Base-by-base conservation (phyloP, 2,797 vertebrate species). In the Miichthys miiuy region DNA sequence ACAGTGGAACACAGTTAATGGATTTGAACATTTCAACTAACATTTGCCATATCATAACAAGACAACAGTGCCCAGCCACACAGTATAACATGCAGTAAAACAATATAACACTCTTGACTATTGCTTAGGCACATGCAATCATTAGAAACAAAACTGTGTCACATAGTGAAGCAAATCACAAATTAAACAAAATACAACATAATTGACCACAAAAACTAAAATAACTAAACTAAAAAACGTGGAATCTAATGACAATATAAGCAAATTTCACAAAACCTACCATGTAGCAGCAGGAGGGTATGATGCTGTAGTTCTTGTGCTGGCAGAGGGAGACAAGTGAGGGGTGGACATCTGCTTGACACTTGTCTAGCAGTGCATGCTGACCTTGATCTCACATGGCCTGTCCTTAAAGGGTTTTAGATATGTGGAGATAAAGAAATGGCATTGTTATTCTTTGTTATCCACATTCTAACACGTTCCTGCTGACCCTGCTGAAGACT, bases 321-420 rank as follows among this genome's bases (percentile, higher is more conserved):
- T 57, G 38, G 44, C 30, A 52, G 41, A 58, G 14, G 38, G n/a
- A 75, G 66, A 27, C 51, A 61, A 54, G 57, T 44, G 21, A 74
- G 64, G 8, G n/a, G 14, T 50, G 38, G 64, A 58, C 10, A 20
- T 30, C 38, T 70, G 68, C 14, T 61, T 8, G 57, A 23, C 38
- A 55, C 23, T 50, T n/a, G 46, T 73, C 44, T 5, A 13, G 16
- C 12, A 34, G 38, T 20, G 17, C 50, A 65, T 34, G 50, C 16
- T 76, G 74, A 85, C 67, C 68, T 80, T 71, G 57, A 72, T 68
- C 79, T 75, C 48, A 74, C 20, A 38, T 64, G 62, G 38, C 46
- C 0, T 0, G 30, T 64, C 67, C 79, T 76, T 72, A n/a, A 68
- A 48, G 58, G 52, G 62, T 14, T 56, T 38, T n/a, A n/a, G n/a